Evolutionary conservation across 2,888 invertebrate genomes (phyloP).

Genomic region (Spisula solida): DNA sequence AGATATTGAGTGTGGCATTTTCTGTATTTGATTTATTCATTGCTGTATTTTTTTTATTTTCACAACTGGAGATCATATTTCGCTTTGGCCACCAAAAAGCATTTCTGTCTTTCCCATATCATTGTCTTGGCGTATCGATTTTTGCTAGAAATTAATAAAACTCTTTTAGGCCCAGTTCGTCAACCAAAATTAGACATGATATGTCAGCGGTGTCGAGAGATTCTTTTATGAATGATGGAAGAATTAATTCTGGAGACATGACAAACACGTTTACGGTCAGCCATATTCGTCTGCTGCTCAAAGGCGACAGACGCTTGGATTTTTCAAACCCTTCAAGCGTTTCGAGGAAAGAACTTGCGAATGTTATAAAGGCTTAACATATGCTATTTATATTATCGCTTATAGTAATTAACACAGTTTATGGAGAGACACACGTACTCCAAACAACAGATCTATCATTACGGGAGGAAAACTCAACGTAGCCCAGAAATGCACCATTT

Average conservation of each 20-base stretch:
- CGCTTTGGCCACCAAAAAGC: not conserved
- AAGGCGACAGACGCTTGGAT: conserved; percentile 19
- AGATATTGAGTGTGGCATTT: no score
- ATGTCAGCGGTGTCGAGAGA: conserved; percentile 19
- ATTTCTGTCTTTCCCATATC: not conserved
- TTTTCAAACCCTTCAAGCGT: not conserved
- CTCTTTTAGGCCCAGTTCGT: conserved; percentile 22
- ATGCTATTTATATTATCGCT: not conserved
- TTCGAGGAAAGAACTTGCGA: not conserved
- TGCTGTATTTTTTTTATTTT: no score
- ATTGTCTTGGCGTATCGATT: conserved; percentile 30
- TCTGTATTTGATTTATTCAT: no score
- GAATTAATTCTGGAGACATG: conserved; percentile 23
- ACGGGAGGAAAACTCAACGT: not conserved
- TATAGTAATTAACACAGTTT: not conserved
- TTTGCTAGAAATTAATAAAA: conserved; percentile 50
- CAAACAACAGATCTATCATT: not conserved
- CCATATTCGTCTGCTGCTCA: conserved; percentile 26
- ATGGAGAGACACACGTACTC: not conserved
- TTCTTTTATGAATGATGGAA: conserved; percentile 19
- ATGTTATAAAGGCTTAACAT: not conserved
- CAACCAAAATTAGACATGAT: conserved; percentile 33
- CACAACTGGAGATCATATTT: no score
- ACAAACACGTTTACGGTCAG: conserved; percentile 31
- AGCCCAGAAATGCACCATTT: not conserved